Percentiles rank a stretch among this genome's conserved stretches.
phyloP scores from a whole-genome alignment of 1,140 invertebrate genomes.

The Papilio glaucus region DNA sequence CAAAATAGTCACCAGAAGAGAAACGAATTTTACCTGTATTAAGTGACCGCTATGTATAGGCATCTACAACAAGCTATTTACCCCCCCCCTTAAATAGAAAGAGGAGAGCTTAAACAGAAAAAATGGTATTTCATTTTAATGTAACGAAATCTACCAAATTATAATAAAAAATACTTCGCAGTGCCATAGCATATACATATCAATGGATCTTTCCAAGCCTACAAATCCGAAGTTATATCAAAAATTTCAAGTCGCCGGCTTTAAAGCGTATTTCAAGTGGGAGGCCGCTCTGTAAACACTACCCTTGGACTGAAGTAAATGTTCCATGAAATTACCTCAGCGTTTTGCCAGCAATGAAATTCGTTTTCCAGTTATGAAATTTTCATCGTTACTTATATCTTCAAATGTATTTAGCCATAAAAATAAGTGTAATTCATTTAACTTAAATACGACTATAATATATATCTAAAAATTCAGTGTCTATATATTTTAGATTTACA shows the following conservation, averaged over 20 bases:
- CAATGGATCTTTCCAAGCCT: constrained; percentile 19
- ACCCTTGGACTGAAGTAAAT: constrained; percentile 60
- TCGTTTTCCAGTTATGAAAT: constrained; percentile 41
- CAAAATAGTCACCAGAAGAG: too few relatives aligned
- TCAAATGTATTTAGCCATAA: constrained; percentile 20
- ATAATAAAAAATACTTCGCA: neutral
- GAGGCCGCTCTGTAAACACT: constrained; percentile 58
- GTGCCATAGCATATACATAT: neutral
- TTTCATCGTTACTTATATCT: constrained; percentile 37
- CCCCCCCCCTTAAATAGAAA: too few relatives aligned
- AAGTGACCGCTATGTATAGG: too few relatives aligned
- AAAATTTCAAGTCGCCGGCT: constrained; percentile 34
- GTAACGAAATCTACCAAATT: neutral
- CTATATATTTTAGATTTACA: neutral
- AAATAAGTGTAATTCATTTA: constrained; percentile 26
- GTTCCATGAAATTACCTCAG: constrained; percentile 69
- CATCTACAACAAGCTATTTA: too few relatives aligned
- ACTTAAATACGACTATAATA: neutral
- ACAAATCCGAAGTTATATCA: constrained; percentile 32
- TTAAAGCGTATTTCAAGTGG: constrained; percentile 38
- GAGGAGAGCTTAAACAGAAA: too few relatives aligned
- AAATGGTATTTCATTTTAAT: too few relatives aligned
- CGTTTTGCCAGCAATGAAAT: constrained; percentile 53
- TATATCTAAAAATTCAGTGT: neutral
- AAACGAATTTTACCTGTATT: too few relatives aligned